A percentile compares a stretch with the other conserved stretches of the same genome.
Evolutionary conservation across 2,113 vertebrate species (phyloP).

Genomic region (Brachypteracias leptosomus): DNA sequence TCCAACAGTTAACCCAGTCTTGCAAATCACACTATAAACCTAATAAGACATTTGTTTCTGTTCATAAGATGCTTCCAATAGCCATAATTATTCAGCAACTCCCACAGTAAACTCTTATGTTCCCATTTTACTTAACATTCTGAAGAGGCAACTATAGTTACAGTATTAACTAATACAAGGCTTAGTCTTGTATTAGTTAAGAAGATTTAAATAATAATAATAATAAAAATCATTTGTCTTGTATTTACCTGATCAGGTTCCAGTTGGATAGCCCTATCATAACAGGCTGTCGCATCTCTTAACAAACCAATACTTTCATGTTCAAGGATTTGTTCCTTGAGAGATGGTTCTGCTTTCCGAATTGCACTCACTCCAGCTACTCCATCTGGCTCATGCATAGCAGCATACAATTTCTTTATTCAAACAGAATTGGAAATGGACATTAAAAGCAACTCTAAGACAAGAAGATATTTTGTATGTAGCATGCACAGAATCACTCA

Average conservation of each 20-base stretch:
- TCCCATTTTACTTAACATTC: background rate
- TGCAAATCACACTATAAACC: background rate
- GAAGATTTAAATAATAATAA: background rate
- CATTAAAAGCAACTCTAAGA: background rate
- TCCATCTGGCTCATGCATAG: slow-evolving; percentile 97
- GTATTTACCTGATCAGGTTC: slow-evolving; percentile 90
- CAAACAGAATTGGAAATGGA: background rate
- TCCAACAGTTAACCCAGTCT: background rate
- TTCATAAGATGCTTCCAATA: background rate
- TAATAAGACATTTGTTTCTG: background rate
- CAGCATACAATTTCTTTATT: slow-evolving; percentile 86
- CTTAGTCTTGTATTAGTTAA: background rate
- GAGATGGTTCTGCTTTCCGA: slow-evolving; percentile 90
- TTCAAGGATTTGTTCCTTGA: slow-evolving; percentile 95
- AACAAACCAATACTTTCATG: slow-evolving; percentile 96
- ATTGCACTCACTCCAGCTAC: slow-evolving; percentile 94
- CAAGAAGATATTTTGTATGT: background rate
- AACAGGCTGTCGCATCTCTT: slow-evolving; percentile 95
- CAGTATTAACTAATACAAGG: no score
- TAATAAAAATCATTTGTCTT: background rate
- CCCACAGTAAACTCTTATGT: background rate
- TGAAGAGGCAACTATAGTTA: no score
- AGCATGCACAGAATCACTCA: background rate
- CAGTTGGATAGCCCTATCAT: slow-evolving; percentile 94
- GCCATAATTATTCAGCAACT: background rate